Percentiles rank a stretch among this genome's conserved stretches.
Evolutionary conservation across 2,113 vertebrate species (phyloP).

Genomic region (Cyrtonyx montezumae): DNA sequence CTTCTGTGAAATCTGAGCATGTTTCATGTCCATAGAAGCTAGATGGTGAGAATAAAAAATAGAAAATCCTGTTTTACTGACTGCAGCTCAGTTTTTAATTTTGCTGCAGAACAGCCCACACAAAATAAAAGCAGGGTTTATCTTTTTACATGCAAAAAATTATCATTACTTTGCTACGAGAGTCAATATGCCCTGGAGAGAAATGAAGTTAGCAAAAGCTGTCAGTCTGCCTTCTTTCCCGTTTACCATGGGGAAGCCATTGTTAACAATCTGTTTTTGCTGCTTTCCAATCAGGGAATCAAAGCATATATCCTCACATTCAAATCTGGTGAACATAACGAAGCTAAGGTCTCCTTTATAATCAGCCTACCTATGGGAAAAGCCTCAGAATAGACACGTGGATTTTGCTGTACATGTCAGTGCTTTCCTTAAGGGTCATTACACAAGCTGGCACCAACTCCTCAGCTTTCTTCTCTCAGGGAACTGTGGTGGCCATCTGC

Average conservation of each 20-base stretch:
- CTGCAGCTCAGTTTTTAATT: not conserved
- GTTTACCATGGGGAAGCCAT: not conserved
- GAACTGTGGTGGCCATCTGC: conserved; percentile 48
- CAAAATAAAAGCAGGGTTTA: conserved; percentile 27
- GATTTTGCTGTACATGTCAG: conserved; percentile 19
- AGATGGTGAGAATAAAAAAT: not conserved
- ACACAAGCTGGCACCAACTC: conserved; percentile 41
- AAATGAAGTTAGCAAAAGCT: not conserved
- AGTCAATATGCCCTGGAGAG: not conserved
- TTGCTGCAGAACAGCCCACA: not conserved
- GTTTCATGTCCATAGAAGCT: not conserved
- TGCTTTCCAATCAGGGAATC: not conserved
- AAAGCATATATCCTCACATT: not conserved
- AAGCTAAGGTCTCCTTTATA: not conserved
- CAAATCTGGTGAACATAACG: not conserved
- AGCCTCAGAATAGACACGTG: not conserved
- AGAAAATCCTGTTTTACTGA: not conserved
- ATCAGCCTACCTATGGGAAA: not conserved
- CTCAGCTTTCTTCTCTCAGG: not conserved
- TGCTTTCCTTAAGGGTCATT: conserved; percentile 21
- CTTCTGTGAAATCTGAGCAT: not conserved
- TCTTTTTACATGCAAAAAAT: conserved; percentile 2
- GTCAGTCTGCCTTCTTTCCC: not conserved
- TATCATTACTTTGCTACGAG: not conserved
- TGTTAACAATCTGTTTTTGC: not conserved